Conservation (phyloP, 2,888 invertebrate genomes). For the Netelia melanura region DNA sequence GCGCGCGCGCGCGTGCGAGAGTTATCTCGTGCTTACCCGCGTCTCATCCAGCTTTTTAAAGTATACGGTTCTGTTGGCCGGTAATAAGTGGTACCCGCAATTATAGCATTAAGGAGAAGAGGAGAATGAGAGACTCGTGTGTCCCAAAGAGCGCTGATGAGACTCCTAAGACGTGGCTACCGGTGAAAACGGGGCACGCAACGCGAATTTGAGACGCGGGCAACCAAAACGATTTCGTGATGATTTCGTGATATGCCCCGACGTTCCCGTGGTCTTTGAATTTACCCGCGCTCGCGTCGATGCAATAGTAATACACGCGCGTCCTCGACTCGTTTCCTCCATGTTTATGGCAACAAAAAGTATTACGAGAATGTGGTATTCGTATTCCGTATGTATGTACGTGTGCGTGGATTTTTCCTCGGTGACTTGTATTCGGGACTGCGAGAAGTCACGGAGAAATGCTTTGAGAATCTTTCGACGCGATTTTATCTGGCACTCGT, state of each 20-base stretch:
- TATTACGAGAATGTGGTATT: neutral
- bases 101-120: constrained; percentile 63
- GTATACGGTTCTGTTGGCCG: constrained; percentile 1
- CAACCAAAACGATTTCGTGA: constrained; percentile 5
- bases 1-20: constrained; percentile 11
- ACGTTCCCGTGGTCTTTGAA: neutral
- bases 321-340: neutral
- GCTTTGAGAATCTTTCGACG: too few species aligned
- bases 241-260: constrained; percentile 21
- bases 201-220: neutral
- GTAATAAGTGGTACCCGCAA: constrained; percentile 61
- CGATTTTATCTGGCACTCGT: too few species aligned
- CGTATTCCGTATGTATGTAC: neutral
- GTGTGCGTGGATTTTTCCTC: neutral
- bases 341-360: neutral
- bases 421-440: too few species aligned
- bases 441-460: too few species aligned
- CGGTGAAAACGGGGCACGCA: constrained; percentile 46
- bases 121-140: constrained; percentile 33
- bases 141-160: constrained; percentile 21
- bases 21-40: constrained; percentile 24
- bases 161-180: constrained; percentile 21
- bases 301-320: neutral
- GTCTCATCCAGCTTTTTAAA: constrained; percentile 26
- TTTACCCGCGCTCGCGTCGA: neutral